Percentiles rank a stretch among this genome's conserved stretches.
phyloP scores from a whole-genome alignment of 1,140 invertebrate genomes.

The Alviniconcha marisindica region DNA sequence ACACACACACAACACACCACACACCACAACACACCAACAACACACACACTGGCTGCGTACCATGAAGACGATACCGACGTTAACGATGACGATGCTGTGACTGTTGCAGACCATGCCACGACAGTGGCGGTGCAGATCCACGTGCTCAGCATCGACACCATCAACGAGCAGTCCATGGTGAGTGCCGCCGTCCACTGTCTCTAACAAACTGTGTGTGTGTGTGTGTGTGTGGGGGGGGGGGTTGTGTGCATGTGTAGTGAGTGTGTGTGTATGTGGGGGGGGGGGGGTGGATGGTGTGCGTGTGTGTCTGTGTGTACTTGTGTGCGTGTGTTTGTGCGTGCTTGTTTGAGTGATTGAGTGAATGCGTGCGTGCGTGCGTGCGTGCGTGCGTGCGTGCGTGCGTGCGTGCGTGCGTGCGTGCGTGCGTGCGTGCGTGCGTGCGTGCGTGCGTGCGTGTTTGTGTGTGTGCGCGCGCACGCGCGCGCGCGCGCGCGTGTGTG shows the following conservation, averaged over 20 bases:
- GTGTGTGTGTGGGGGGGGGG: neutral
- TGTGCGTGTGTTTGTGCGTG: neutral
- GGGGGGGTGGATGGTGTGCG: neutral
- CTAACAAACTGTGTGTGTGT: neutral
- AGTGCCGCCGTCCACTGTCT: neutral
- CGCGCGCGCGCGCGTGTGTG: too few relatives aligned
- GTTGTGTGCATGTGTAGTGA: neutral
- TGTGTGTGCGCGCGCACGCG: too few relatives aligned
- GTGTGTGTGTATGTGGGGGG: neutral
- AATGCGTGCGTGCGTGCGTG: neutral
- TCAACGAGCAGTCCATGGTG: constrained; percentile 63
- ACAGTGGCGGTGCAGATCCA: constrained; percentile 56
- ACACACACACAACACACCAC: neutral
- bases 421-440: neutral
- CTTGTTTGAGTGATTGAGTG: neutral
- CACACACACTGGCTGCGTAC: too few relatives aligned
- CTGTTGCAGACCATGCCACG: constrained; percentile 49
- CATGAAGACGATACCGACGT: too few relatives aligned
- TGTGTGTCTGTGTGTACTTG: neutral
- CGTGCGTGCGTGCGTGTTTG: neutral
- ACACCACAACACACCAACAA: too few relatives aligned
- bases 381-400: neutral
- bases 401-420: neutral
- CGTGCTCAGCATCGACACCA: constrained; percentile 56
- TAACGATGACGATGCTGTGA: neutral